These are phyloP conservation scores for Zaprionus davidi DNA, from an alignment of 1,140 invertebrate species.

Conservation along the genomic window DNA sequence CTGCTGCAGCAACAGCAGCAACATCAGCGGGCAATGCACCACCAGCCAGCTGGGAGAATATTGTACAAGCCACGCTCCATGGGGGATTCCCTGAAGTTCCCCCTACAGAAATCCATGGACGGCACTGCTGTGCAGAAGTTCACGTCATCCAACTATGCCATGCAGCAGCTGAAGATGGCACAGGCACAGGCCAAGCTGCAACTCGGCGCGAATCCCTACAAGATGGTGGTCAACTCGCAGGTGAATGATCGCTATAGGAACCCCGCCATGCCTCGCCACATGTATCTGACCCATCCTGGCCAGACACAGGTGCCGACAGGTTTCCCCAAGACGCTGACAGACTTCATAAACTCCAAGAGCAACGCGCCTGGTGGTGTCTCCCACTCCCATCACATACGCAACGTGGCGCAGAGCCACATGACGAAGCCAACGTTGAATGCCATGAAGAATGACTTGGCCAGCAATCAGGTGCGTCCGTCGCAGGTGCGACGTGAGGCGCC, in stretches of 20 bases:
- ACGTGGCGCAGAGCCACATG: neutral
- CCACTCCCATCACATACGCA: neutral
- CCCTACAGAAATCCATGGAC: neutral
- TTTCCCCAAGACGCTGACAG: conserved; percentile 9
- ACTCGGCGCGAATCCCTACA: neutral
- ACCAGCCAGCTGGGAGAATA: neutral
- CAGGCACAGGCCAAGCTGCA: neutral
- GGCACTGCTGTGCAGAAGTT: neutral
- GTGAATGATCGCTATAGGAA: neutral
- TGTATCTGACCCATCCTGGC: neutral
- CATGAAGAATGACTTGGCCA: neutral
- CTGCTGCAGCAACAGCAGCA: neutral
- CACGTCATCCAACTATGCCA: neutral
- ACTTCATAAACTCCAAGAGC: conserved; percentile 12
- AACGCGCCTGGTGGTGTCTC: neutral
- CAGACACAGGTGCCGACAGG: neutral
- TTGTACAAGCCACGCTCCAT: neutral
- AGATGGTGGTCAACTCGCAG: neutral
- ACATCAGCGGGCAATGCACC: neutral
- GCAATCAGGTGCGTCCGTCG: neutral
- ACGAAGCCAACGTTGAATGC: neutral
- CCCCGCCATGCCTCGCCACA: neutral
- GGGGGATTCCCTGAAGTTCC: neutral
- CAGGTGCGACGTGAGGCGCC: neutral
- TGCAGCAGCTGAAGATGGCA: conserved; percentile 22